Conservation (phyloP, 2,888 invertebrate genomes). For the Tanypteryx hageni region DNA sequence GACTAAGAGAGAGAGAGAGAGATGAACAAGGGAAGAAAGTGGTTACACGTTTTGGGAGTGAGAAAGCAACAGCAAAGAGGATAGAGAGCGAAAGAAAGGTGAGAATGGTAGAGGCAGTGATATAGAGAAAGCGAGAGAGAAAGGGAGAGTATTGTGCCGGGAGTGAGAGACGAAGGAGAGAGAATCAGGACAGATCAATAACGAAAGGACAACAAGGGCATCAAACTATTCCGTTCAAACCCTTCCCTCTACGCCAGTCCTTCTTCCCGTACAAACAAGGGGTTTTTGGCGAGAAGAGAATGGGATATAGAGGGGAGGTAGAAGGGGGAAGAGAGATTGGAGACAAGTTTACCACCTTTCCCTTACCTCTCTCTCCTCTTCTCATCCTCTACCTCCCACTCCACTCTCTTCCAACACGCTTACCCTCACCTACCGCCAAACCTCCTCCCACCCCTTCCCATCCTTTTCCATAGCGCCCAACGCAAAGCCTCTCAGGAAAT, state of each 20-base stretch:
- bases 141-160: neutral
- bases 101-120: neutral
- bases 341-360: neutral
- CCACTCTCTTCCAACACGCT: neutral
- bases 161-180: neutral
- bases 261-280: constrained; percentile 25
- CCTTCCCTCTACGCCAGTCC: neutral
- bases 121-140: neutral
- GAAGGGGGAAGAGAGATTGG: neutral
- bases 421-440: neutral
- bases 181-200: constrained; percentile 37
- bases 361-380: neutral
- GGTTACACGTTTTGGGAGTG: neutral
- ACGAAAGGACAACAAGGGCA: constrained; percentile 47
- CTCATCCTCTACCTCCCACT: neutral
- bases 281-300: neutral
- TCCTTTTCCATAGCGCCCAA: neutral
- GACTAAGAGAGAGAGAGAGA: neutral
- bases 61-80: neutral
- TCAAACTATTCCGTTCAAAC: constrained; percentile 28
- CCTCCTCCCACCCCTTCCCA: neutral
- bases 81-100: neutral
- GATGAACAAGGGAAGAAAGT: neutral
- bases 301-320: neutral
- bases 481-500: constrained; percentile 31